Evolutionary conservation across 2,797 vertebrate genomes (phyloP).

Genomic region (Gallinago solitaria): DNA sequence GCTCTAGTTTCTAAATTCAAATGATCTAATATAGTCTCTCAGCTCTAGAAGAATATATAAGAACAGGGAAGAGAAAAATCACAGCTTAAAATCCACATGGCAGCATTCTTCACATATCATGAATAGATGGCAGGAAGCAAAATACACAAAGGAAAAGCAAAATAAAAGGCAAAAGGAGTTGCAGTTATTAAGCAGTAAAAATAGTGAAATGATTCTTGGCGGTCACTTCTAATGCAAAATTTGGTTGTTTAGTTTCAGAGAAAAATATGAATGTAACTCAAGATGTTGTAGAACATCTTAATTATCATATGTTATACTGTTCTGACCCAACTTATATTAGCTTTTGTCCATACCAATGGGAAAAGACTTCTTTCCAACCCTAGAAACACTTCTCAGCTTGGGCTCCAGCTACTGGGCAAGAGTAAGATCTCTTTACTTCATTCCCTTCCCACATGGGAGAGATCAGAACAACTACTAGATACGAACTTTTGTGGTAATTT

Average conservation of each 20-base stretch:
- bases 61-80: constrained; percentile 3
- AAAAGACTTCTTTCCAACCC: neutral
- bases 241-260: neutral
- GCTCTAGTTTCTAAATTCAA: constrained; percentile 40
- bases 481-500: neutral
- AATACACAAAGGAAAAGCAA: neutral
- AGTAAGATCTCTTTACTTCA: neutral
- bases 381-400: neutral
- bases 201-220: neutral
- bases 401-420: neutral
- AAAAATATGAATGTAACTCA: neutral
- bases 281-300: neutral
- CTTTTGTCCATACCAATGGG: neutral
- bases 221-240: neutral
- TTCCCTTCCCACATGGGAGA: neutral
- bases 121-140: neutral
- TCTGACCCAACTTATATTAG: neutral
- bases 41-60: neutral
- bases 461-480: neutral
- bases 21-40: neutral
- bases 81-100: neutral
- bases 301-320: neutral
- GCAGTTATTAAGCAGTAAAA: neutral
- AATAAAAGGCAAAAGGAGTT: neutral
- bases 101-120: neutral